phyloP scores from a whole-genome alignment of 2,797 vertebrate species.

The Sarcophilus harrisii region DNA sequence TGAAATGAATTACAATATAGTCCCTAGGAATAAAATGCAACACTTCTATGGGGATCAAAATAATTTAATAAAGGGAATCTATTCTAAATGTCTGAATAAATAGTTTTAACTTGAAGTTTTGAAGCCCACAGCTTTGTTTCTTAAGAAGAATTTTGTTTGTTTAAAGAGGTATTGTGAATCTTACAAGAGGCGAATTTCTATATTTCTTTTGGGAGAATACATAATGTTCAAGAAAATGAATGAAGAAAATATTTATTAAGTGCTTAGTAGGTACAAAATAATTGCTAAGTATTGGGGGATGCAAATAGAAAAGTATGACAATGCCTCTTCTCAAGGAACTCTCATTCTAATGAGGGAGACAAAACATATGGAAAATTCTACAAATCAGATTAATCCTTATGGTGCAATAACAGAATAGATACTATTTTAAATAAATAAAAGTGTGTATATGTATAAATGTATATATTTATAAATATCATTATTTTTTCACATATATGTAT shows the following conservation, averaged over 20 bases:
- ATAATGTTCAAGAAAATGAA: background rate
- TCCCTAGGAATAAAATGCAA: constrained; percentile 54
- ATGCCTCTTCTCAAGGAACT: background rate
- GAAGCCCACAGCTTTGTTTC: background rate
- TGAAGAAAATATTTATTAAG: background rate
- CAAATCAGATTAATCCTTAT: background rate
- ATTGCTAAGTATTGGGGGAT: background rate
- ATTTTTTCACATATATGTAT: background rate
- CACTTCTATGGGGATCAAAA: constrained; percentile 46
- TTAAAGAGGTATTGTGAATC: constrained; percentile 55
- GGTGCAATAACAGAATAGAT: background rate
- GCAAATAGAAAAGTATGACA: background rate
- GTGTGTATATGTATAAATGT: no score
- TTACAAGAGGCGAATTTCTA: constrained; percentile 43
- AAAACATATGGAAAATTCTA: background rate
- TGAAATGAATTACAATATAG: constrained; percentile 29
- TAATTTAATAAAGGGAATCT: constrained; percentile 38
- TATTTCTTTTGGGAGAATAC: constrained; percentile 67
- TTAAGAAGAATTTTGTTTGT: background rate
- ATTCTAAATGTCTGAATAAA: constrained; percentile 56
- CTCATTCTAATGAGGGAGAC: background rate
- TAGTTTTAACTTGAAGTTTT: constrained; percentile 16
- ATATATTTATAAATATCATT: background rate
- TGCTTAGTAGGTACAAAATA: background rate
- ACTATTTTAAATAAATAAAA: background rate